Base-by-base conservation (phyloP, 2,113 vertebrate genomes). In the Sturnus vulgaris region DNA sequence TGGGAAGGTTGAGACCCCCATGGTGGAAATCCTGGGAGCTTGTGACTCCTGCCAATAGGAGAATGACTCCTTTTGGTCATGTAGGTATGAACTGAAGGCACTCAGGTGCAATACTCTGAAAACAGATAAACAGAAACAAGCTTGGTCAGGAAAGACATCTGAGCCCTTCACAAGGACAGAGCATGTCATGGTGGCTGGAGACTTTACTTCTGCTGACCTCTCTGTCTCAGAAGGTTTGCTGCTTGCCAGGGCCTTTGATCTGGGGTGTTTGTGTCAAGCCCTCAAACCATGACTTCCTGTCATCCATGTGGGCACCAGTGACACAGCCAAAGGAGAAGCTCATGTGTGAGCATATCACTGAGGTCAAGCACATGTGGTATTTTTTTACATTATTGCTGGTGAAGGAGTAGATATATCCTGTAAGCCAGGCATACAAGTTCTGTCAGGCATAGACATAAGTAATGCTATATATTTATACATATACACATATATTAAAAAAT, bases 291-390 rank as follows among this genome's bases (percentile, higher is more conserved):
- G 13, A 42, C 1, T 12, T 46, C 16, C 44, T 37, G 18, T 40
- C 31, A 33, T 18, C 57, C 28, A 10, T 0, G 3, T 59, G 31
- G 24, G 10, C 37, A 66, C 44, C 20, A 50, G 22, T 52, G 31
- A 44, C 61, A 42, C 23, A 80, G 23, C 16, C 39, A 68, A 57
- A 80, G n/a, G n/a, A 71, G 39, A 1, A 2, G 33, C 47, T 86
- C 21, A 16, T 2, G 3, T 0, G 0, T 33, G 33, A 49, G 44
- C 28, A 9, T 5, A 22, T n/a, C 2, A 0, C 27, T 53, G 27
- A 31, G 82, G 18, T 20, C 40, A 37, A 37, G 11, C 1, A 5
- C 31, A 31, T 0, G 0, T 20, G 20, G 17, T 56, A 40, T 66
- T 53, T 40, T 31, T 28, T 77, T 49, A 35, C 11, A 15, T 23